phyloP scores from a whole-genome alignment of 1,140 invertebrate species.

The Eulimnadia texana region DNA sequence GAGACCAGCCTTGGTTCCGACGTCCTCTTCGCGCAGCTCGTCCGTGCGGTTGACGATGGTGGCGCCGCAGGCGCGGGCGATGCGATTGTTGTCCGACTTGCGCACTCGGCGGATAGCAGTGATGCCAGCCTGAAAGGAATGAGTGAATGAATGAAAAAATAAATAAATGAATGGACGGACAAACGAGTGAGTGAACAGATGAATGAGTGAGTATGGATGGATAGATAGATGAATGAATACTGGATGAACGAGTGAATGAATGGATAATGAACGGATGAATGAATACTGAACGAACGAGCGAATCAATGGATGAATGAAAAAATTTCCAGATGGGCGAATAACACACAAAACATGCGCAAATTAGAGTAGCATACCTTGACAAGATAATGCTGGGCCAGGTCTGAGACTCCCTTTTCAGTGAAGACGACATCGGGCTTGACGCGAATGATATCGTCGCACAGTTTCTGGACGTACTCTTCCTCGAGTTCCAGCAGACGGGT shows the following conservation, averaged over 20 bases:
- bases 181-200: too few relatives aligned
- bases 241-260: too few relatives aligned
- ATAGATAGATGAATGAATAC: too few relatives aligned
- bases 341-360: neutral
- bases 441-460: constrained; percentile 86
- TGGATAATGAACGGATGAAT: too few relatives aligned
- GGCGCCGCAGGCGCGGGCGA: constrained; percentile 90
- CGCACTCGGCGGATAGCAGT: constrained; percentile 79
- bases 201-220: too few relatives aligned
- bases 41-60: constrained; percentile 93
- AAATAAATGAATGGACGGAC: too few relatives aligned
- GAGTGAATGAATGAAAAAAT: constrained; percentile 1
- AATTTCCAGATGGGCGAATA: too few relatives aligned
- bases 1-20: constrained; percentile 85
- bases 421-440: constrained; percentile 93
- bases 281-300: too few relatives aligned
- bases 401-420: constrained; percentile 96
- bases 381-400: constrained; percentile 74
- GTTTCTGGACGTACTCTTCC: constrained; percentile 83
- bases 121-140: constrained; percentile 61
- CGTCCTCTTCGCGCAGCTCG: constrained; percentile 84
- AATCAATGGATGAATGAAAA: too few relatives aligned
- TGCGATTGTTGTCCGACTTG: constrained; percentile 94
- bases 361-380: constrained; percentile 38
- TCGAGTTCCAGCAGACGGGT: constrained; percentile 82